A percentile compares a stretch with the other conserved stretches of the same genome.
phyloP scores from a whole-genome alignment of 1,140 invertebrate species.

The Diachasma alloeum region DNA sequence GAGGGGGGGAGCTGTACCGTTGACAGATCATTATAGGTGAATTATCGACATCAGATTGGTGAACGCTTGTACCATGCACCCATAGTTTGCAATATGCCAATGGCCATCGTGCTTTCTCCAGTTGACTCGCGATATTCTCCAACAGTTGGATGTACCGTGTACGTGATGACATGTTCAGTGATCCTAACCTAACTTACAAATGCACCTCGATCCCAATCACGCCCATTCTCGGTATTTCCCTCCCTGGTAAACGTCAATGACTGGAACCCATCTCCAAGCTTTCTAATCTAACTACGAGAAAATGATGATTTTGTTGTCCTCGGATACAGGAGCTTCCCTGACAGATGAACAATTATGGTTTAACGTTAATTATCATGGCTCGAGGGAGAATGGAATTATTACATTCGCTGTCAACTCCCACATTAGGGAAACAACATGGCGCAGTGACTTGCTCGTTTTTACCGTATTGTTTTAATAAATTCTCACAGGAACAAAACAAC shows the following conservation, averaged over 20 bases:
- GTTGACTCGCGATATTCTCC: neutral
- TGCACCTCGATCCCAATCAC: constrained; percentile 48
- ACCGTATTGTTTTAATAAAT: neutral
- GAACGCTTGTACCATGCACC: too few species aligned
- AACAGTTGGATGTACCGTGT: constrained; percentile 13
- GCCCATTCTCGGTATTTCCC: constrained; percentile 55
- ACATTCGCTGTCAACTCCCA: neutral
- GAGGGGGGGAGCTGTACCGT: too few species aligned
- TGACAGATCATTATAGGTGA: too few species aligned
- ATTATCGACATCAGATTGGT: too few species aligned
- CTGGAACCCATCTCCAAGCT: neutral
- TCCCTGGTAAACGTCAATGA: neutral
- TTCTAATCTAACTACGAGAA: neutral
- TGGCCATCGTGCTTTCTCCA: neutral
- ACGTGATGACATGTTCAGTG: constrained; percentile 51
- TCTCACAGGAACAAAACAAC: neutral
- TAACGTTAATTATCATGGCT: neutral
- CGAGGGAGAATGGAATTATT: neutral
- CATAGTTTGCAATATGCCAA: neutral
- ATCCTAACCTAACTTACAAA: constrained; percentile 46
- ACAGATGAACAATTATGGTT: neutral
- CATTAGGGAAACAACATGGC: neutral
- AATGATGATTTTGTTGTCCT: neutral
- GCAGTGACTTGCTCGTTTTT: neutral
- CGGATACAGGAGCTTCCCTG: neutral